Evolutionary conservation across 2,113 vertebrate species (phyloP), one percentile per base, ranked within the genome.

Genomic region (Paratilapia polleni): DNA sequence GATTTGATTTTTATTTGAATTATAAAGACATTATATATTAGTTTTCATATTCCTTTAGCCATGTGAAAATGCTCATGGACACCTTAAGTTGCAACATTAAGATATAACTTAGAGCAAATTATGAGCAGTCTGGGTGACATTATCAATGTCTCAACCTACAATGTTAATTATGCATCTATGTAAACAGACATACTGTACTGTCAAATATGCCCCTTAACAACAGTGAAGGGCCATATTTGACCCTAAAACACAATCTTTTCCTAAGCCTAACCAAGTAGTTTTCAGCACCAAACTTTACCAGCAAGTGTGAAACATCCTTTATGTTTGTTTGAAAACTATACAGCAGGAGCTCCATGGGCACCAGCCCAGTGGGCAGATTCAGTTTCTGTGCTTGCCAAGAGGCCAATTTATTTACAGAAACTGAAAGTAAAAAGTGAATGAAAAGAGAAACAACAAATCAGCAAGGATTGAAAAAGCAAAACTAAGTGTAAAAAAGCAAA

Each of bases 251-350:
- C 26, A 52, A 31, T 52, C 6, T 73, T 54, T 73, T 73, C 6
- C 20, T 54, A 34, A 54, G 11, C 26, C 26, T 73, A 54, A 73
- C 43, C 20, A 73, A 73, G 26, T 73, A 73, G 6, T 73, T 73
- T 73, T 54, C 68, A 34, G 26, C 17, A 43, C 43, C 49, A 52
- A 70, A 70, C 26, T 10, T 54, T 54, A 73, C 28, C 47, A 73
- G 26, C 19, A 52, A 73, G 68, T 73, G 68, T 73, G 68, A 73
- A 73, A 73, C 52, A 26, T 54, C 47, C 15, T 28, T 73, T 60
- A 49, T 85, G 59, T 90, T 59, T 76, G 84, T 87, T 90, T 87
- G 56, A 84, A 88, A 88, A 81, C 61, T 85, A 81, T 84, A 61
- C 77, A 63, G 73, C 63, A 79, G 41, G 79, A 47, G 77, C 84